These are phyloP conservation scores for Polyodon spathula DNA, from an alignment of 2,113 vertebrate genomes.

Conservation along the genomic window DNA sequence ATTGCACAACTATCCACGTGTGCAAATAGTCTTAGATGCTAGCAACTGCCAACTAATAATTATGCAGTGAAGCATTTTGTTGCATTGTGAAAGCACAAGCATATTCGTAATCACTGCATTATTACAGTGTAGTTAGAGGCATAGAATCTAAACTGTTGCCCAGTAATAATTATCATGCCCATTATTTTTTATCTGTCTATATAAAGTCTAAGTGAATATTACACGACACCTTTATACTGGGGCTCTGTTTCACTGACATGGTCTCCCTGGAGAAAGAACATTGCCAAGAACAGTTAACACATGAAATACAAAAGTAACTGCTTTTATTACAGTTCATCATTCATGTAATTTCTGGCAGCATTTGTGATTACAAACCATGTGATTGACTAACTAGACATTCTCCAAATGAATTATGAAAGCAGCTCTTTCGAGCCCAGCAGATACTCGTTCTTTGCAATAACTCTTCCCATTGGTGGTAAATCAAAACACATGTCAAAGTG, in stretches of 20 bases:
- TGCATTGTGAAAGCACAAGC: too few relatives aligned
- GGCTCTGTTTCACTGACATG: conserved; percentile 57
- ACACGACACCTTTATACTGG: conserved; percentile 56
- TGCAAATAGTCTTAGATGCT: too few relatives aligned
- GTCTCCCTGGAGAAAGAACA: conserved; percentile 55
- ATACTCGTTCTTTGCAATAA: conserved; percentile 54
- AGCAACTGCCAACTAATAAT: too few relatives aligned
- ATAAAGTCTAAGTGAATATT: conserved; percentile 32
- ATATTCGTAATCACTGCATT: too few relatives aligned
- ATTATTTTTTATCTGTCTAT: too few relatives aligned
- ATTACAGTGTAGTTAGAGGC: too few relatives aligned
- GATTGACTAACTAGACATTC: conserved; percentile 95
- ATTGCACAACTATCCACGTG: too few relatives aligned
- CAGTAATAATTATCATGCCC: too few relatives aligned
- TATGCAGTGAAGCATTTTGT: too few relatives aligned
- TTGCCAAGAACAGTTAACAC: conserved; percentile 77
- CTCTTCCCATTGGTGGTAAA: conserved; percentile 53
- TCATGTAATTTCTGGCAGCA: conserved; percentile 88
- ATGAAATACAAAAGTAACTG: conserved; percentile 81
- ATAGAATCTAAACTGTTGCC: too few relatives aligned
- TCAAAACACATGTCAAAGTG: conserved; percentile 39
- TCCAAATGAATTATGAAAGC: conserved; percentile 78
- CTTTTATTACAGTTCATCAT: conserved; percentile 86
- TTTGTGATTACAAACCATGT: conserved; percentile 97
- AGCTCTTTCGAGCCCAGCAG: conserved; percentile 38